Evolutionary conservation across 2,113 vertebrate genomes (phyloP).

Genomic region (Protobothrops mucrosquamatus): DNA sequence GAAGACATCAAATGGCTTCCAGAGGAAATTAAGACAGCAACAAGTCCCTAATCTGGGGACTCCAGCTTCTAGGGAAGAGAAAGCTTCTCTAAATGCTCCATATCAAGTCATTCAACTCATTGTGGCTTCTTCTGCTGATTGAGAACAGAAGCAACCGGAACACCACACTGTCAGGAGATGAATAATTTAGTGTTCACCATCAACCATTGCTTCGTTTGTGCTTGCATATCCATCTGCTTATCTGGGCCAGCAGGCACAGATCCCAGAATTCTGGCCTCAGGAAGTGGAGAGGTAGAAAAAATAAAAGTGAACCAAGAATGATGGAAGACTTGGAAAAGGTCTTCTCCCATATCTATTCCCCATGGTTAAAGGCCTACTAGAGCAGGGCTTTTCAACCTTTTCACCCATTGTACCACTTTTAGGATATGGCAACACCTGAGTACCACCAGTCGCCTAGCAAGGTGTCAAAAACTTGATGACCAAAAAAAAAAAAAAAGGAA

Average conservation of each 20-base stretch:
- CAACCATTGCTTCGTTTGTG: neutral
- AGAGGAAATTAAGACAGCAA: neutral
- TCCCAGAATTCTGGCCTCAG: neutral
- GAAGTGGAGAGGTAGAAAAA: neutral
- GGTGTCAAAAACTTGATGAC: too few relatives aligned
- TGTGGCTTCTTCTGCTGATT: neutral
- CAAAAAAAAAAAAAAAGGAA: too few relatives aligned
- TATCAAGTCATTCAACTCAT: neutral
- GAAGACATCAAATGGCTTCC: neutral
- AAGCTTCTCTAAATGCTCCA: neutral
- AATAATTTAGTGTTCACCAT: constrained; percentile 1
- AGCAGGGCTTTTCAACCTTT: too few relatives aligned
- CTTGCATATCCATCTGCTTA: neutral
- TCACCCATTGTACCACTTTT: too few relatives aligned
- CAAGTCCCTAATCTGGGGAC: neutral
- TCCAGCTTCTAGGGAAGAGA: neutral
- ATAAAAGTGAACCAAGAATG: too few relatives aligned
- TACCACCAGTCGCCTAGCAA: too few relatives aligned
- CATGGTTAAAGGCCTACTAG: neutral
- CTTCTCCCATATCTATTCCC: neutral
- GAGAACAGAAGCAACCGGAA: neutral
- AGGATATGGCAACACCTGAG: too few relatives aligned
- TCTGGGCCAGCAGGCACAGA: neutral
- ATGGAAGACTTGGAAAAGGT: too few relatives aligned
- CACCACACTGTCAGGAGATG: neutral